A percentile compares a stretch with the other conserved stretches of the same genome.
Evolutionary conservation across 2,888 invertebrate genomes (phyloP).

Genomic region (Apocheima hispidaria): DNA sequence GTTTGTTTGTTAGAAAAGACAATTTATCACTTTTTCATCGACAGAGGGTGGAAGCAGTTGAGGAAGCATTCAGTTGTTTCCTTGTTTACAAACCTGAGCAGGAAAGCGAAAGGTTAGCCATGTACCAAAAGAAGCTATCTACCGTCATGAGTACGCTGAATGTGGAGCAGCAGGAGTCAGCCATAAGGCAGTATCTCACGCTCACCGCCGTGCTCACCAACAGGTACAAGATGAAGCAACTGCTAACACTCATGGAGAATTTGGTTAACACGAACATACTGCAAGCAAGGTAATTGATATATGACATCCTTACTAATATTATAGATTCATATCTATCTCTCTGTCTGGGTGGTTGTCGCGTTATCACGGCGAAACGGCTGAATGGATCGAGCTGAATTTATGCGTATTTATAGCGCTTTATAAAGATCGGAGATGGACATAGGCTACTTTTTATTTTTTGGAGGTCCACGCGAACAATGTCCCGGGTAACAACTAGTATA

Average conservation of each 20-base stretch:
- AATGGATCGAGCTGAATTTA: too few relatives aligned
- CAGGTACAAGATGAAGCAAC: constrained; percentile 90
- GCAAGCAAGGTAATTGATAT: constrained; percentile 88
- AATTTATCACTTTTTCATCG: background rate
- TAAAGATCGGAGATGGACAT: too few relatives aligned
- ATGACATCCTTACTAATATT: too few relatives aligned
- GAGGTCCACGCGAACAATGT: too few relatives aligned
- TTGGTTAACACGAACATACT: constrained; percentile 90
- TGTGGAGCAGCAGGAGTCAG: constrained; percentile 91
- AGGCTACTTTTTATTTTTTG: too few relatives aligned
- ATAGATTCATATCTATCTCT: too few relatives aligned
- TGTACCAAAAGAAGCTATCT: constrained; percentile 90
- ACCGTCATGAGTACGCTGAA: constrained; percentile 88
- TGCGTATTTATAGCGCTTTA: too few relatives aligned
- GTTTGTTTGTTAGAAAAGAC: too few relatives aligned
- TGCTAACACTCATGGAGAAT: constrained; percentile 91
- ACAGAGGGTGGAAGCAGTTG: constrained; percentile 93
- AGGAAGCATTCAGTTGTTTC: constrained; percentile 96
- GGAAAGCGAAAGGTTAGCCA: constrained; percentile 88
- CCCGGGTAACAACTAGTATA: too few relatives aligned
- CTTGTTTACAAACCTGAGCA: constrained; percentile 91
- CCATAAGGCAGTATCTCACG: constrained; percentile 91
- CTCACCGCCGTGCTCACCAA: constrained; percentile 91
- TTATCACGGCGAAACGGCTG: too few relatives aligned
- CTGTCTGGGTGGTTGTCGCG: too few relatives aligned